Conservation (phyloP, 2,888 invertebrate species). For the Xestoiulus laeticollis region DNA sequence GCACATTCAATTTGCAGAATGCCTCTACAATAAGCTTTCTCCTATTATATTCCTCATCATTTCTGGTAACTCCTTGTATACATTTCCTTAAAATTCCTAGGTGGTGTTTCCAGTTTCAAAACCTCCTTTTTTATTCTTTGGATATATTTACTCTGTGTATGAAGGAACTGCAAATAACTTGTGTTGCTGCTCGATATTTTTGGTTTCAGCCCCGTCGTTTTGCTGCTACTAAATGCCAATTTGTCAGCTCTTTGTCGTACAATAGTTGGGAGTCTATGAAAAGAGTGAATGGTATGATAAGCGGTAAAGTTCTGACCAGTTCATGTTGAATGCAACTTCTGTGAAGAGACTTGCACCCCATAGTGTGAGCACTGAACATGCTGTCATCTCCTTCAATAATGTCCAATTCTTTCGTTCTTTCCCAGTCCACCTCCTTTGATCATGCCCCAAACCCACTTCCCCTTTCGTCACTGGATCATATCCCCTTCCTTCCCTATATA, state of each 20-base stretch:
- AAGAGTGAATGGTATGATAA: conserved; percentile 48
- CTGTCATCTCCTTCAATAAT: conserved; percentile 46
- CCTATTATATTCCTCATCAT: background rate
- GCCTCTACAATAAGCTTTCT: background rate
- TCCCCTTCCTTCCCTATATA: background rate
- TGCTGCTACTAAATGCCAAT: conserved; percentile 46
- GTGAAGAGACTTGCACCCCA: conserved; percentile 34
- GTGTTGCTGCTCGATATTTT: background rate
- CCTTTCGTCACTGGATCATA: conserved; percentile 42
- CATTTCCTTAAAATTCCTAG: conserved; percentile 6
- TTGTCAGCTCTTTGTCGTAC: conserved; percentile 39
- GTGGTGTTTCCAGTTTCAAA: conserved; percentile 30
- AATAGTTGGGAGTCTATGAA: conserved; percentile 40
- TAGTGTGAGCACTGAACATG: conserved; percentile 45
- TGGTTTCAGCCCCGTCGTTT: conserved; percentile 18
- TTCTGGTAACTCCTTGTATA: background rate
- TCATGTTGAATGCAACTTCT: conserved; percentile 45
- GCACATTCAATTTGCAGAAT: background rate
- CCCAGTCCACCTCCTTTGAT: conserved; percentile 35
- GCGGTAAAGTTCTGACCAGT: conserved; percentile 50
- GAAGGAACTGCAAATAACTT: conserved; percentile 34
- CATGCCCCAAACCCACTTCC: background rate
- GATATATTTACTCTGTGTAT: conserved; percentile 10
- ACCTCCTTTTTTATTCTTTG: background rate
- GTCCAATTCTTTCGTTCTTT: background rate